Base-by-base conservation (phyloP, 2,797 vertebrate species). In the Tragopan temminckii region DNA sequence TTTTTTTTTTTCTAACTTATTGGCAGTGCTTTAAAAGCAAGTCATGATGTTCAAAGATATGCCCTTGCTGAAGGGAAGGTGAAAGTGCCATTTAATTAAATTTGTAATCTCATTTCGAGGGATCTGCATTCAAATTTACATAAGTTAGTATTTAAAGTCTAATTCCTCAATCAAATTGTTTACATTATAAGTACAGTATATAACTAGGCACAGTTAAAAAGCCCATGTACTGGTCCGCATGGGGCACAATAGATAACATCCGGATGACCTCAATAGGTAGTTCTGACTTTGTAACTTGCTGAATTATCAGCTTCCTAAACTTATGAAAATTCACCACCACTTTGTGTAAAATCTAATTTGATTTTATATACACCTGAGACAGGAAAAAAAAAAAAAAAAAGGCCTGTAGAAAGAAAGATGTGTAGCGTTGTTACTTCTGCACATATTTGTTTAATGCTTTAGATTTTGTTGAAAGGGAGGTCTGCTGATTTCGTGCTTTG, bases 361-460 rank as follows among this genome's bases (percentile, higher is more conserved):
- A 29, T 72, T 92, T 53, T 88, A 31, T 36, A 14, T 71, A 23
- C 42, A 27, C 42, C 20, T 43, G 55, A 91, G n/a, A 45, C 3
- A 36, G 14, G 24, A 31, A 53, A 79, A 79, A 75, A 25, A 36
- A 25, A 17, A 10, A 10, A 13, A 20, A 27, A 8, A 40, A 29
- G 13, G 25, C 50, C 23, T 24, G 48, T 43, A 33, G 42, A 43
- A 72, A 43, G 15, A 27, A 43, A 80, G 23, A 80, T 75, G 40
- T 5, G 38, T 36, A 80, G 29, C n/a, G 45, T 67, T 92, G 85
- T 79, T 76, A 7, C 68, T 83, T 71, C 29, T 68, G 61, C 64
- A 20, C 27, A 1, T 59, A 76, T 88, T 93, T 94, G 50, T 81
- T 86, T 63, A 90, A 35, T 62, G 45, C 36, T 95, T 89, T 77